A percentile compares a stretch with the other conserved stretches of the same genome.
Evolutionary conservation across 2,797 vertebrate genomes (phyloP).

Genomic region (Xenops minutus): DNA sequence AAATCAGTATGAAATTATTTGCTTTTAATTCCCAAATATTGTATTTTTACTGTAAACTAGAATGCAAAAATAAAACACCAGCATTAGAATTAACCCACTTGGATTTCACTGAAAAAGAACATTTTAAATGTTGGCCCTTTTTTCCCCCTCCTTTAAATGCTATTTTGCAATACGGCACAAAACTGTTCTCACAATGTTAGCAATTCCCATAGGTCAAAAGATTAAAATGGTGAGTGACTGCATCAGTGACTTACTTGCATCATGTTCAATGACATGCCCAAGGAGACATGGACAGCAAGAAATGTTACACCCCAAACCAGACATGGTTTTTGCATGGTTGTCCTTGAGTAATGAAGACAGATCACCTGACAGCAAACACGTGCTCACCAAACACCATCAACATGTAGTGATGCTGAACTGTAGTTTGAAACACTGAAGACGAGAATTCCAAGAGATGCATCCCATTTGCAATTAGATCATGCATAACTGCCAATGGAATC

Average conservation of each 20-base stretch:
- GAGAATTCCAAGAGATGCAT: not conserved
- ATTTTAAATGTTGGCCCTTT: not conserved
- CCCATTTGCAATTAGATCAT: conserved; percentile 27
- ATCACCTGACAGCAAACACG: conserved; percentile 40
- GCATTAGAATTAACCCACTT: not conserved
- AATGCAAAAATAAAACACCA: not conserved
- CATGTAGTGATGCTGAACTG: not conserved
- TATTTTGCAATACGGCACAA: not conserved
- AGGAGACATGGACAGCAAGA: conserved; percentile 11
- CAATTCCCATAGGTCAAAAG: not conserved
- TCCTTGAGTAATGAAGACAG: conserved; percentile 21
- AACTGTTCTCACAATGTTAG: not conserved
- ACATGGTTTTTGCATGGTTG: not conserved
- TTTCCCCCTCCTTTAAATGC: not conserved
- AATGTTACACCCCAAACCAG: conserved; percentile 35
- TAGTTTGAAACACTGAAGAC: not conserved
- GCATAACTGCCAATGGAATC: conserved; percentile 6
- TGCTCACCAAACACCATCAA: conserved; percentile 27
- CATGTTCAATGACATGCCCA: not conserved
- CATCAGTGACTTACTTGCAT: conserved; percentile 14
- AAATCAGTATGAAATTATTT: not conserved
- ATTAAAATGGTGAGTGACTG: not conserved
- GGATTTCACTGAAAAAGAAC: not conserved
- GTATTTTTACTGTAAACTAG: not conserved
- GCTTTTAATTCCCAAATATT: not conserved